Conservation (phyloP, 2,797 vertebrate species). For the Triplophysa yarkandensis region DNA sequence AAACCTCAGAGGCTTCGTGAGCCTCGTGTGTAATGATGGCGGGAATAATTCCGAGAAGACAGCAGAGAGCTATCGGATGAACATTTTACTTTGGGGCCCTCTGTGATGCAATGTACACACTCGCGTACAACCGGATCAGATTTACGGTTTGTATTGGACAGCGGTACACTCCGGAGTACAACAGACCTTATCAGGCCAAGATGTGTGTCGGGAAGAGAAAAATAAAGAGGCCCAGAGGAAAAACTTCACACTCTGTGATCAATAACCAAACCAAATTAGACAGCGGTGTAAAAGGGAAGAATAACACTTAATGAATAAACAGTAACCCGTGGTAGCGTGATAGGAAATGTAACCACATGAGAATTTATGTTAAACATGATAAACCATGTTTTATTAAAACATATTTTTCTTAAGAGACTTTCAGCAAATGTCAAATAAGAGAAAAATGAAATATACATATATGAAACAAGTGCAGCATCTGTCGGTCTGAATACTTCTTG, state of each 20-base stretch:
- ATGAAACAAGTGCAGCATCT: background rate
- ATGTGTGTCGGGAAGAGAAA: conserved; percentile 22
- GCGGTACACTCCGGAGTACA: conserved; percentile 14
- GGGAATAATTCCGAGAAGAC: conserved; percentile 21
- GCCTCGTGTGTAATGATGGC: conserved; percentile 27
- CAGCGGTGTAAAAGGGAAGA: background rate
- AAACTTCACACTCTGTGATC: background rate
- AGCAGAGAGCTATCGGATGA: conserved; percentile 7
- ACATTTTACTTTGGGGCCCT: conserved; percentile 4
- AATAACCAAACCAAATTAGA: conserved; percentile 38
- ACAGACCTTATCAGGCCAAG: conserved; percentile 24
- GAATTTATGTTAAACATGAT: background rate
- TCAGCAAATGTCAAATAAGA: background rate
- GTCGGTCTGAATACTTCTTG: background rate
- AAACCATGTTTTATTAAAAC: background rate
- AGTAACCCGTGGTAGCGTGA: background rate
- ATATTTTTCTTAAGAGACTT: background rate
- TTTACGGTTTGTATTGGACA: conserved; percentile 30
- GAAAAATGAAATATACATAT: background rate
- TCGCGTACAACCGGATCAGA: conserved; percentile 8
- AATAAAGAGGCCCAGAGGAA: conserved; percentile 41
- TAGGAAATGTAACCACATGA: background rate
- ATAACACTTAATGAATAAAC: conserved; percentile 8
- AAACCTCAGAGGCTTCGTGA: conserved; percentile 2
- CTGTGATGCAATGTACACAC: background rate